A percentile compares a stretch with the other conserved stretches of the same genome.
Conservation (phyloP, 2,797 vertebrate genomes). For the Cyprinodon diabolis region DNA sequence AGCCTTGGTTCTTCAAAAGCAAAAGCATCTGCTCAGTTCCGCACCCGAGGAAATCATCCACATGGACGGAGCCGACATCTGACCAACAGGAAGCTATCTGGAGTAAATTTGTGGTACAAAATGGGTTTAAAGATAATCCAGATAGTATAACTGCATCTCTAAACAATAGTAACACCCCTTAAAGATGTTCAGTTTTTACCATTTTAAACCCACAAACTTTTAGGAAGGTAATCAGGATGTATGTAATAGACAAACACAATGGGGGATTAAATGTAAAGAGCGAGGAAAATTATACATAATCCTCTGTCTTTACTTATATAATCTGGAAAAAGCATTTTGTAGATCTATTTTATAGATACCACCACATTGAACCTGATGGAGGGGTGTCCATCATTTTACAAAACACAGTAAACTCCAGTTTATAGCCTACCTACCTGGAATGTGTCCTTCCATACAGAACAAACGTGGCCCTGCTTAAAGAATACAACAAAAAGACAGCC, state of each 20-base stretch:
- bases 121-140: background rate
- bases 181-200: background rate
- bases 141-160: background rate
- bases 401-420: background rate
- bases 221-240: no score
- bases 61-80: conserved; percentile 78
- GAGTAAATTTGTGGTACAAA: conserved; percentile 20
- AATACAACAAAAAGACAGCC: conserved; percentile 81
- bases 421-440: conserved; percentile 81
- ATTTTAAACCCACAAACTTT: no score
- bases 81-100: conserved; percentile 89
- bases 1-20: conserved; percentile 76
- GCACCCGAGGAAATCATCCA: conserved; percentile 89
- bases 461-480: conserved; percentile 82
- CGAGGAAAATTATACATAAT: no score
- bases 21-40: conserved; percentile 92
- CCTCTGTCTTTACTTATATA: no score
- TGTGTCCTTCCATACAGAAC: conserved; percentile 84
- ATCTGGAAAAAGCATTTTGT: no score
- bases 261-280: no score
- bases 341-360: no score
- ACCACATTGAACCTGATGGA: background rate
- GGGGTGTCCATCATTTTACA: background rate
- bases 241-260: no score
- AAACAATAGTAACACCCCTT: background rate